Evolutionary conservation across 1,140 invertebrate species (phyloP), one percentile per base, ranked within the genome.

Genomic region (Sycobia sp.): DNA sequence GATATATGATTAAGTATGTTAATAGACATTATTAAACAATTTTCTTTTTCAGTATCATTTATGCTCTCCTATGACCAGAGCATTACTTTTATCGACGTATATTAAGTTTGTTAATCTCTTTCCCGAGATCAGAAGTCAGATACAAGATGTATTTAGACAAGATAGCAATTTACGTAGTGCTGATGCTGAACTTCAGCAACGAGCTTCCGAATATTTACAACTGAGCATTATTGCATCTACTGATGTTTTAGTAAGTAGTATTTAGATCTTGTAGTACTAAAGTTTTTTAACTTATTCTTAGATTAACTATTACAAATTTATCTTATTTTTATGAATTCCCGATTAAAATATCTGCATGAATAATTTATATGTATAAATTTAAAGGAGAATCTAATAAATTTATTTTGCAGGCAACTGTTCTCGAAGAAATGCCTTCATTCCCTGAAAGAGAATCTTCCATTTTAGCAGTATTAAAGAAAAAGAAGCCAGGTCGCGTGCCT

Each of bases 391-490:
- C 5, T 20, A 27, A 27, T 4, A 47, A 2, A 47, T n/a, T 51
- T 36, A 18, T 20, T 43, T 55, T 54, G 4, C 56, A 56, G 87
- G 96, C 96, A 7, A 98, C 96, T 47, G 97, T 99, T 56, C 84
- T 99, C 53, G 98, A 99, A 86, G 97, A 99, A 86, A 99, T 99
- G 98, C 98, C 98, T 51, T 96, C 97, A 47, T 99, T 99, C 83
- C 95, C 97, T 3, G 98, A 99, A 83, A 87, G 97, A 72, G 97
- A 99, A 84, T 98, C 96, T 49, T 98, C 95, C 3, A 96, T 99
- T 75, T 87, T 98, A 56, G 96, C 97, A 46, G 90, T 99, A 62
- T 86, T 99, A 67, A 99, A 99, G 83, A 98, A 98, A 82, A 98
- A 99, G 81, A 98, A 98, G 74, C 94, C 94, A 7, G 95, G 94